phyloP scores from a whole-genome alignment of 2,797 vertebrate species.

The Fistularia commersonii region DNA sequence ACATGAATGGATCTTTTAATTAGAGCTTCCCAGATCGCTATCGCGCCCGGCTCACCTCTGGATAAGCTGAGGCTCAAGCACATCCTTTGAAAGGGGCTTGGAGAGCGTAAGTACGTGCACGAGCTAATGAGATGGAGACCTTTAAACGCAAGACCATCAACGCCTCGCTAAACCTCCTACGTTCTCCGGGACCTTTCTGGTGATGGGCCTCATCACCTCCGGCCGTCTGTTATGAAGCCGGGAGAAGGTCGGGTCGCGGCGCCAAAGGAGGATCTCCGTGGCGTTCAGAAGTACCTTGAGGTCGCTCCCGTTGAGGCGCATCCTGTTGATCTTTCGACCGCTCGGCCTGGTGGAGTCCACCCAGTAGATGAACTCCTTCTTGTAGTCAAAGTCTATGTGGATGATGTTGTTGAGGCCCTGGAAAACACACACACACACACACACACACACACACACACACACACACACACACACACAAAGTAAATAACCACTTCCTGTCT shows the following conservation, averaged over 20 bases:
- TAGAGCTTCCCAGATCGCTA: conserved; percentile 49
- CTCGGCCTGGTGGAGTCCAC: conserved; percentile 96
- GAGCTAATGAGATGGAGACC: conserved; percentile 65
- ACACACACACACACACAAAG: background rate
- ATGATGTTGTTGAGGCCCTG: conserved; percentile 97
- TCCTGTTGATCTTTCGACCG: conserved; percentile 94
- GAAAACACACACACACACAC: conserved; percentile 3
- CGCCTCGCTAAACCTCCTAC: too few relatives aligned
- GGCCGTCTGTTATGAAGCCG: too few relatives aligned
- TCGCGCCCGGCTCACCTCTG: conserved; percentile 57
- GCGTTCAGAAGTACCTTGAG: conserved; percentile 82
- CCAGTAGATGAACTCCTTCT: conserved; percentile 98
- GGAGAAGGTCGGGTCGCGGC: too few relatives aligned
- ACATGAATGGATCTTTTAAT: conserved; percentile 54
- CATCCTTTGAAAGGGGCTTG: too few relatives aligned
- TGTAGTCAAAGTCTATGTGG: conserved; percentile 97
- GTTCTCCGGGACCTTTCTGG: too few relatives aligned
- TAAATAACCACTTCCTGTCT: too few relatives aligned
- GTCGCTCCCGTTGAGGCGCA: conserved; percentile 94
- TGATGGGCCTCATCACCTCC: too few relatives aligned
- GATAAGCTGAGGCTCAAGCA: conserved; percentile 53
- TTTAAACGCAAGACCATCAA: too few relatives aligned
- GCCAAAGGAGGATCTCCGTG: too few relatives aligned
- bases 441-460: background rate
- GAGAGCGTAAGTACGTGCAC: too few relatives aligned